These are phyloP conservation scores for Bovichtus variegatus DNA, from an alignment of 2,797 vertebrate species.

Conservation along the genomic window DNA sequence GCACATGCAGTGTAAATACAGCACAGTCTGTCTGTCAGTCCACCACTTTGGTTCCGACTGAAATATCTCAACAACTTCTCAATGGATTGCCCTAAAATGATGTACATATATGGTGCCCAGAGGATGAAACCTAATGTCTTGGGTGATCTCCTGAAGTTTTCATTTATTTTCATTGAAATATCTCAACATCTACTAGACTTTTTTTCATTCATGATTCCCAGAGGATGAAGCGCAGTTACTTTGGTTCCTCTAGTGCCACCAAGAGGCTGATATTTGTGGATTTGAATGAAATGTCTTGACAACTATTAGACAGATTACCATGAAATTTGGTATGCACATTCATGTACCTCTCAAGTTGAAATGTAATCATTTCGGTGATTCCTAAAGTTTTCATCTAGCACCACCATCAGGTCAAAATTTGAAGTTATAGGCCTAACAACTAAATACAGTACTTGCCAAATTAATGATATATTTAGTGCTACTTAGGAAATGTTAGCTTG, in stretches of 20 bases:
- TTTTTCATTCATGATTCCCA: neutral
- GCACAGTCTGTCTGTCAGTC: no score
- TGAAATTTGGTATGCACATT: neutral
- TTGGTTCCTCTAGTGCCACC: neutral
- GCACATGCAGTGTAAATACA: conserved; percentile 39
- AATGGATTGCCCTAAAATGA: no score
- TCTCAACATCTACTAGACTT: neutral
- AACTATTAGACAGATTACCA: conserved; percentile 7
- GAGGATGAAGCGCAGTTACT: neutral
- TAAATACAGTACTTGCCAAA: neutral
- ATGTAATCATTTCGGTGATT: no score
- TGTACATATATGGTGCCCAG: no score
- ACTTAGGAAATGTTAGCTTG: no score
- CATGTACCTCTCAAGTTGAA: neutral
- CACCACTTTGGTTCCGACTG: no score
- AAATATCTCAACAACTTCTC: no score
- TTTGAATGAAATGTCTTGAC: conserved; percentile 2
- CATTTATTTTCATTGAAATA: neutral
- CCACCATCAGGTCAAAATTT: neutral
- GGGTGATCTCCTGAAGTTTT: neutral
- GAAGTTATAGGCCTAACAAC: no score
- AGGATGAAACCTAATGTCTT: neutral
- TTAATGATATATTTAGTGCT: neutral
- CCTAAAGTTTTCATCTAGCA: neutral
- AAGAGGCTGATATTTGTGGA: neutral